A percentile compares a stretch with the other conserved stretches of the same genome.
Evolutionary conservation across 2,113 vertebrate genomes (phyloP).

Genomic region (Eolophus roseicapilla): DNA sequence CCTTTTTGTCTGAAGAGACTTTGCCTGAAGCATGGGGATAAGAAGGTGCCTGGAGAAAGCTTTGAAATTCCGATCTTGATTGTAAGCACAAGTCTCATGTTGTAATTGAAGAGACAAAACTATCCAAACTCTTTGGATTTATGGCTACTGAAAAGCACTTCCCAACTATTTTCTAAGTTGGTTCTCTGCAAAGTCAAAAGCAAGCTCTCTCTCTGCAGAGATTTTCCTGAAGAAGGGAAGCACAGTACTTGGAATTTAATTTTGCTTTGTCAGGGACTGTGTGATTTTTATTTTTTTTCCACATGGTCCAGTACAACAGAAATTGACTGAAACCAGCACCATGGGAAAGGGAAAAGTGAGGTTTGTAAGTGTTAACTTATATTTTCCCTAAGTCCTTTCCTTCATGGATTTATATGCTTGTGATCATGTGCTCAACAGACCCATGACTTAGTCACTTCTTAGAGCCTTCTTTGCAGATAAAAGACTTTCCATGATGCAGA

Average conservation of each 20-base stretch:
- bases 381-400: background rate
- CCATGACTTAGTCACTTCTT: background rate
- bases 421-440: background rate
- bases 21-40: background rate
- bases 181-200: slow-evolving; percentile 4
- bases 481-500: background rate
- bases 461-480: background rate
- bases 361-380: background rate
- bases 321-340: background rate
- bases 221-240: background rate
- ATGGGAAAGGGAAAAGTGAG: background rate
- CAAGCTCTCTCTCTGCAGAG: background rate
- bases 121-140: slow-evolving; percentile 4
- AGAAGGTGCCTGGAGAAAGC: background rate
- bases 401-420: background rate
- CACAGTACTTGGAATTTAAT: background rate
- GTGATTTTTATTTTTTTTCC: background rate
- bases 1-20: background rate
- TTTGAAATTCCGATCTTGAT: slow-evolving; percentile 5
- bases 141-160: slow-evolving; percentile 5
- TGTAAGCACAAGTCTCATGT: background rate
- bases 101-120: slow-evolving; percentile 6
- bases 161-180: slow-evolving; percentile 21
- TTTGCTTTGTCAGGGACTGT: background rate
- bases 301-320: background rate